Percentiles rank a stretch among this genome's conserved stretches.
Evolutionary conservation across 1,140 invertebrate species (phyloP).

Genomic region (Drosophila mojavensis): DNA sequence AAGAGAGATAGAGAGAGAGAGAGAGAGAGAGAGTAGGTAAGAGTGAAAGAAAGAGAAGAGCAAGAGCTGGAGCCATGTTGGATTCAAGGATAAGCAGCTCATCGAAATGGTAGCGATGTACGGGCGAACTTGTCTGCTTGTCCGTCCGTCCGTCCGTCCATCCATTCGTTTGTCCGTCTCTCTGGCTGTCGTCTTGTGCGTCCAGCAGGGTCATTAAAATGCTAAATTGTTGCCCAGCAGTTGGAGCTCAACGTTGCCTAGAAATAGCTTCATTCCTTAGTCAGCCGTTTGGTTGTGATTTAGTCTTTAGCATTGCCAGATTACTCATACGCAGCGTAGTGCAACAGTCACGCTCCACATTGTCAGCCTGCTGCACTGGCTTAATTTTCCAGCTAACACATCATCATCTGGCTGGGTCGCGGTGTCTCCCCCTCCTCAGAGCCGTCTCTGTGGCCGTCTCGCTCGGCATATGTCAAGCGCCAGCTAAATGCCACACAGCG

Average conservation of each 20-base stretch:
- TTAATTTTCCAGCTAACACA: constrained; percentile 54
- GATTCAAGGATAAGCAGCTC: constrained; percentile 39
- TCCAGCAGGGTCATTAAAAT: constrained; percentile 66
- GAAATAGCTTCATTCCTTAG: constrained; percentile 67
- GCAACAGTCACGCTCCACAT: constrained; percentile 20
- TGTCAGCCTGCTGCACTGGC: constrained; percentile 9
- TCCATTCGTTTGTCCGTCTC: too few relatives aligned
- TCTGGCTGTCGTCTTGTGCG: constrained; percentile 17
- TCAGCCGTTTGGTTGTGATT: constrained; percentile 21
- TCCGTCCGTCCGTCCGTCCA: too few relatives aligned
- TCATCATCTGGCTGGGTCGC: constrained; percentile 63
- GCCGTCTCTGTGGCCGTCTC: constrained; percentile 17
- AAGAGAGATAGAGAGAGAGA: background rate
- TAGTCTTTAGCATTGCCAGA: constrained; percentile 33
- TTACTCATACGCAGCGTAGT: constrained; percentile 68
- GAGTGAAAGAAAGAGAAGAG: background rate
- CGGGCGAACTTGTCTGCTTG: background rate
- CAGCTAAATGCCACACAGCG: constrained; percentile 60
- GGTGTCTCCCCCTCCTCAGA: background rate
- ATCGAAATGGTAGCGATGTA: constrained; percentile 20
- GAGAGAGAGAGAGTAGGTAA: background rate
- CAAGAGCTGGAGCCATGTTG: background rate
- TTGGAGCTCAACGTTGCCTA: background rate
- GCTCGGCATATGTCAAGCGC: constrained; percentile 46
- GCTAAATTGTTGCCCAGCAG: constrained; percentile 66